Evolutionary conservation across 2,888 invertebrate species (phyloP), one percentile per base, ranked within the genome.

Genomic region (Esperia sulphurella): DNA sequence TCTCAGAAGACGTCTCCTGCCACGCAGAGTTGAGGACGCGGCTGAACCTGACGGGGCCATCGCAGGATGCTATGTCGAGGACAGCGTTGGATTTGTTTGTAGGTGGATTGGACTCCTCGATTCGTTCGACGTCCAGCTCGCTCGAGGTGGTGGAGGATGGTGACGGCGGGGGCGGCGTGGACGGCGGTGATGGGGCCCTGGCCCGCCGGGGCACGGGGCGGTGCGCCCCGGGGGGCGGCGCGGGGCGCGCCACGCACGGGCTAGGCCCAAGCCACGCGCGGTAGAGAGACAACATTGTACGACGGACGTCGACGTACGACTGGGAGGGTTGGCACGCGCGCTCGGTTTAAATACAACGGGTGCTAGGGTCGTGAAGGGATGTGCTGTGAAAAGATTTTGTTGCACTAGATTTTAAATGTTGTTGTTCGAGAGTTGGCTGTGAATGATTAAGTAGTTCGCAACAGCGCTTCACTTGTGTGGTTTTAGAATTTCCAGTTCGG

Each of bases 41-140:
- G 63, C 95, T 95, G 81, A 97, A 87, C 28, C 94, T 91, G 0
- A 97, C 96, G 0, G 97, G 97, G 0, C 97, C 97, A 78, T 97
- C 97, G 79, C 97, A 97, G 54, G 95, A 96, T 0, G 97, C 97
- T n/a, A 97, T 92, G 78, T 97, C 97, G 52, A 96, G 84, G 1
- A 96, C 93, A 0, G 95, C 92, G 70, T 53, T 76, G 43, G 71
- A 63, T 1, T 62, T 51, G 14, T 57, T 63, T 41, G 68, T 65
- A 2, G 74, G 69, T 0, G 76, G 77, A 0, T 76, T 78, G 0
- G 72, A 68, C 0, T 77, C 69, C 41, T 88, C 88, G 48, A 87
- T 72, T 33, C 74, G 68, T 43, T 87, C 88, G 7, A 89, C 88
- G 65, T 89, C 88, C 1, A 89, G 61, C 51, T 87, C 88, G 67